These are phyloP conservation scores for Cladorhizidae sp. DNA, from an alignment of 37 sponge, comb jelly and placozoan species.

Conservation along the genomic window DNA sequence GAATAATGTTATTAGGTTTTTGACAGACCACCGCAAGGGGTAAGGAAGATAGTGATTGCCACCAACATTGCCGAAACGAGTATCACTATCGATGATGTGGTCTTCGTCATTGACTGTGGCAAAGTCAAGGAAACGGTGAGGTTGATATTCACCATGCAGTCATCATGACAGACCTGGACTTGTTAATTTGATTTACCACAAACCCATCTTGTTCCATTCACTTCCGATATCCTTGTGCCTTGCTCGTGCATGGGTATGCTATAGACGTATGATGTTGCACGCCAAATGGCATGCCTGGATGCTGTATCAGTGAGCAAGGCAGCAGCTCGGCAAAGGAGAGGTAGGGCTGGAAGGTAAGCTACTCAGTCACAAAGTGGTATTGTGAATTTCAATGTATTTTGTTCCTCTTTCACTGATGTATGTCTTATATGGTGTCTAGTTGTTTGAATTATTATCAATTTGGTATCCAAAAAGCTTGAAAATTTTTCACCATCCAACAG, in stretches of 20 bases:
- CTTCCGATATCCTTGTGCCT: background rate
- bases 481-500: conserved; percentile 11
- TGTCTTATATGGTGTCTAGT: too few species aligned
- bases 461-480: background rate
- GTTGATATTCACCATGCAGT: too few species aligned
- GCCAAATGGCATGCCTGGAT: conserved; percentile 68
- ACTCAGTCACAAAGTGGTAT: too few species aligned
- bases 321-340: conserved; percentile 80
- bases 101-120: conserved; percentile 88
- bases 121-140: conserved; percentile 83
- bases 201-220: background rate
- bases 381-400: too few species aligned
- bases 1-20: conserved; percentile 60
- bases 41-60: conserved; percentile 80
- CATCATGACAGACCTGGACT: background rate
- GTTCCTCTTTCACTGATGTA: too few species aligned
- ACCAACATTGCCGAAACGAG: conserved; percentile 93
- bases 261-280: conserved; percentile 67
- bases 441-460: too few species aligned
- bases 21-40: conserved; percentile 78
- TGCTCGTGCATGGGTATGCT: too few species aligned
- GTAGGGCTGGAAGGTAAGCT: conserved; percentile 84
- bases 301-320: conserved; percentile 85
- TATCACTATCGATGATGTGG: conserved; percentile 93
- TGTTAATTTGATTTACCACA: background rate